These are phyloP conservation scores for Synergus itoensis DNA, from an alignment of 2,888 invertebrate genomes.

Conservation along the genomic window DNA sequence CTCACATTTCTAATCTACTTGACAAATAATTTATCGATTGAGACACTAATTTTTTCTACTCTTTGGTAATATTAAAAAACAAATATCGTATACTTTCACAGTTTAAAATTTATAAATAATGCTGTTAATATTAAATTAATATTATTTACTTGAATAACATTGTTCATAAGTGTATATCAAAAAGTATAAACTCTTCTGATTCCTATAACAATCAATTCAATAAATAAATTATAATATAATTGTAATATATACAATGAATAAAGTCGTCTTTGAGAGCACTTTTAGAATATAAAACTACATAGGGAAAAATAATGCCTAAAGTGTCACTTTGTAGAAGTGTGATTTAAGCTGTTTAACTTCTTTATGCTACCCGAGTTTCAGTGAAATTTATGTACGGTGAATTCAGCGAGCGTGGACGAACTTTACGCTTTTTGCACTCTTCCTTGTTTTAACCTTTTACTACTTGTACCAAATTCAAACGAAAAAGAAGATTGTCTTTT, in stretches of 20 bases:
- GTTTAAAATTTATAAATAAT: neutral
- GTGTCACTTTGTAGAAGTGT: constrained; percentile 22
- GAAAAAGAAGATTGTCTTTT: constrained; percentile 5
- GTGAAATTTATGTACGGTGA: constrained; percentile 31
- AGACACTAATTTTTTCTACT: neutral
- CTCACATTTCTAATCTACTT: neutral
- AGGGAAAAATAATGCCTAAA: constrained; percentile 15
- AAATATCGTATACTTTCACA: neutral
- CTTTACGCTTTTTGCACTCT: constrained; percentile 27
- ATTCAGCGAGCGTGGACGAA: constrained; percentile 26
- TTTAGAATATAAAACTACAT: neutral
- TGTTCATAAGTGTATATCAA: neutral
- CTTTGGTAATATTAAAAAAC: neutral
- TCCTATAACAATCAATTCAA: neutral
- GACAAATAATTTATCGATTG: neutral
- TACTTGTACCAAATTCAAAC: constrained; percentile 12
- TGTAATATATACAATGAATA: neutral
- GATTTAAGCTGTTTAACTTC: constrained; percentile 25
- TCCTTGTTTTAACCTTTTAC: constrained; percentile 20
- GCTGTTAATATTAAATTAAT: neutral
- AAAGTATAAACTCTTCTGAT: neutral
- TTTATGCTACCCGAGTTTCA: constrained; percentile 17
- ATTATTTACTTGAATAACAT: neutral
- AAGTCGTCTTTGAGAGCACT: neutral
- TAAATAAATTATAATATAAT: neutral